Evolutionary conservation across 2,113 vertebrate species (phyloP).

Genomic region (human (Homo sapiens)): DNA sequence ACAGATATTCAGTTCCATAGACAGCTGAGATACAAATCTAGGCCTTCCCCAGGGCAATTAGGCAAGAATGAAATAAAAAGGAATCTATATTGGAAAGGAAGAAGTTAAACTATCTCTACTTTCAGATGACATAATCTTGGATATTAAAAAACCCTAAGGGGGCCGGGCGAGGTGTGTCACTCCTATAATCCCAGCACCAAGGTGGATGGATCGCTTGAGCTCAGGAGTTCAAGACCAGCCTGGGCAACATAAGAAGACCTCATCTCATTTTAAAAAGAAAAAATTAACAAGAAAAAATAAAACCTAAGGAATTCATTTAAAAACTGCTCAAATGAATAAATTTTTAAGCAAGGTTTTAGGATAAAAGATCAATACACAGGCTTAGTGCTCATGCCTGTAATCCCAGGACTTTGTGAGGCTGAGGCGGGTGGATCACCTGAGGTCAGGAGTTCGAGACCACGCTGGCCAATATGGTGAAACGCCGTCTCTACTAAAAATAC

Average conservation of each 20-base stretch:
- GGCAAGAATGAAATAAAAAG: background rate
- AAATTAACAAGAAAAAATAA: background rate
- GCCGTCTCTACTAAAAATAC: too few relatives aligned
- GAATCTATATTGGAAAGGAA: background rate
- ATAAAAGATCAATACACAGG: background rate
- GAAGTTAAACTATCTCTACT: background rate
- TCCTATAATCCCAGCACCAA: background rate
- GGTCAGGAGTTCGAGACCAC: too few relatives aligned
- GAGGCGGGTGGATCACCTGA: too few relatives aligned
- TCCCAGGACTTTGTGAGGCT: too few relatives aligned
- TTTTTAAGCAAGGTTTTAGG: background rate
- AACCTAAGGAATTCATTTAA: background rate
- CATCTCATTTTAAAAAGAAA: background rate
- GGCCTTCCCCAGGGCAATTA: background rate
- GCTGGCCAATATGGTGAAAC: too few relatives aligned
- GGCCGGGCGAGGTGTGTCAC: background rate
- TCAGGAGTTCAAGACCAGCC: background rate
- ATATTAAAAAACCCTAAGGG: background rate
- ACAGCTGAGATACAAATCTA: background rate
- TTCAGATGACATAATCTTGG: background rate
- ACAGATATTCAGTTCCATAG: background rate
- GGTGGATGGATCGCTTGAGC: background rate
- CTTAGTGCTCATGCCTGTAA: too few relatives aligned
- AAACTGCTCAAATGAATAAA: background rate
- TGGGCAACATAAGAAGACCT: background rate